These are phyloP conservation scores for Aphaenogaster rudis DNA, from an alignment of 1,140 invertebrate species.

Conservation along the genomic window DNA sequence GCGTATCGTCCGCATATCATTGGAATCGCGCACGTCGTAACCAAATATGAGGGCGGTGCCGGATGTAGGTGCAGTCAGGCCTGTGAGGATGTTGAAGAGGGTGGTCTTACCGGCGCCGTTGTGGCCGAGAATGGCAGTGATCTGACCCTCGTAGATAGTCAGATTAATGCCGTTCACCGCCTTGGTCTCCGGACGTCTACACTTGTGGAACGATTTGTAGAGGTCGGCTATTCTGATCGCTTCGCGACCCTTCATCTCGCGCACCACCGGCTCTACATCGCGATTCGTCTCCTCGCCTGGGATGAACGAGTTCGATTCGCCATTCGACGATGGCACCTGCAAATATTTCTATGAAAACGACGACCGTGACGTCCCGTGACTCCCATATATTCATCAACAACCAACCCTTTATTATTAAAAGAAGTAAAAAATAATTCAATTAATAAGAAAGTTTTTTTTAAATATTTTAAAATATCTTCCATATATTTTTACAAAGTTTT, in stretches of 20 bases:
- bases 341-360: slow-evolving; percentile 56
- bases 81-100: slow-evolving; percentile 95
- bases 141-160: slow-evolving; percentile 87
- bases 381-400: neutral
- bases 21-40: slow-evolving; percentile 91
- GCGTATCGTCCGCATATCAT: slow-evolving; percentile 91
- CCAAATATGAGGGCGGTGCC: slow-evolving; percentile 94
- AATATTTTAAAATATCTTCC: neutral
- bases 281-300: slow-evolving; percentile 87
- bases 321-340: slow-evolving; percentile 88
- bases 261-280: slow-evolving; percentile 92
- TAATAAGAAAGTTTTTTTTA: neutral
- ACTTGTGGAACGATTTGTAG: slow-evolving; percentile 90
- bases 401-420: neutral
- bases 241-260: slow-evolving; percentile 91
- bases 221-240: slow-evolving; percentile 92
- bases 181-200: slow-evolving; percentile 87
- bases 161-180: slow-evolving; percentile 90
- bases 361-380: neutral
- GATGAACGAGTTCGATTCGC: slow-evolving; percentile 89
- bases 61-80: slow-evolving; percentile 90
- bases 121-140: slow-evolving; percentile 95
- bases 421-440: neutral
- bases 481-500: neutral
- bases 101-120: slow-evolving; percentile 97